Conservation (phyloP, 1,140 invertebrate genomes). For the Sesamia nonagrioides region DNA sequence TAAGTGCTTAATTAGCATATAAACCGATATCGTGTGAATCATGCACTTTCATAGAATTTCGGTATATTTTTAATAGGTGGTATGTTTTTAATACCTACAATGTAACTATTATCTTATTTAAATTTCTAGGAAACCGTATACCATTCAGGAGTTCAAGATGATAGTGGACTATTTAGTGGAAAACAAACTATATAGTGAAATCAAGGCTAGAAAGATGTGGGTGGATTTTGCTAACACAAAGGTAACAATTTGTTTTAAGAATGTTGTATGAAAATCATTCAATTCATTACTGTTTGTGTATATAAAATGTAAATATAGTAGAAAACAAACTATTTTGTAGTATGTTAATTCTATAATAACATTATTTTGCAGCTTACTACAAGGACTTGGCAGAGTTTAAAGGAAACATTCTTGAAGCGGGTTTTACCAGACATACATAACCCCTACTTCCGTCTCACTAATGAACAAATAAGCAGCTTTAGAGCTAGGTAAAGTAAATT, state of each 20-base stretch:
- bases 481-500: slow-evolving; percentile 66
- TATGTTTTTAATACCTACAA: not conserved
- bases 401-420: slow-evolving; percentile 83
- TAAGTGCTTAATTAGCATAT: not conserved
- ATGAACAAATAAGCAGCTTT: slow-evolving; percentile 77
- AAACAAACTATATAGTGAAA: slow-evolving; percentile 70
- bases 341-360: not conserved
- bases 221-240: slow-evolving; percentile 73
- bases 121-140: slow-evolving; percentile 75
- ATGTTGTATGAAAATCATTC: not conserved
- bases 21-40: not conserved
- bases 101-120: not conserved
- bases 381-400: slow-evolving; percentile 85
- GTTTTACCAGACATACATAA: slow-evolving; percentile 83
- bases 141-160: slow-evolving; percentile 76
- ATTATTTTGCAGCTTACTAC: slow-evolving; percentile 69
- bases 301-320: not conserved
- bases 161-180: slow-evolving; percentile 79
- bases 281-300: not conserved
- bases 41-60: not conserved
- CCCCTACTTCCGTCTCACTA: slow-evolving; percentile 79
- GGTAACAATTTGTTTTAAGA: slow-evolving; percentile 51
- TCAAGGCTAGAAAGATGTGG: slow-evolving; percentile 80
- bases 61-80: not conserved
- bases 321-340: not conserved